Evolutionary conservation across 2,888 invertebrate species (phyloP).

Genomic region (Ctena decussata): DNA sequence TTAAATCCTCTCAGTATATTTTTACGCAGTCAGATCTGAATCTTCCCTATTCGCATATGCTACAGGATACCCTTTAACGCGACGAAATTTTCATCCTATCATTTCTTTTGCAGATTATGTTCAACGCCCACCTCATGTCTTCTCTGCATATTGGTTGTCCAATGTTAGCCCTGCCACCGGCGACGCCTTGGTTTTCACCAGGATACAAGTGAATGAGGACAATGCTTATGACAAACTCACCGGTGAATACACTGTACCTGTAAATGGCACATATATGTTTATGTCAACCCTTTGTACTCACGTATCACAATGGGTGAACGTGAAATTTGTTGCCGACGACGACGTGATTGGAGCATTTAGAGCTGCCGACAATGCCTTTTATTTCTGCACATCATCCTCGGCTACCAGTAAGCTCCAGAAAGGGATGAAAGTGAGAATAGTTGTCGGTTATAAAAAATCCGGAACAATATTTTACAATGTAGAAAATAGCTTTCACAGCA

Average conservation of each 20-base stretch:
- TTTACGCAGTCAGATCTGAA: too few species aligned
- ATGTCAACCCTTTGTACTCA: neutral
- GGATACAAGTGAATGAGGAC: neutral
- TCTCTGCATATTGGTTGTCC: neutral
- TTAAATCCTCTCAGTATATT: too few species aligned
- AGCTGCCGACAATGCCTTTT: neutral
- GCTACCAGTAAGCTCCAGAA: neutral
- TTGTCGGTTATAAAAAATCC: neutral
- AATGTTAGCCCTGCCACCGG: neutral
- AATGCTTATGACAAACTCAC: neutral
- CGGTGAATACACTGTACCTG: neutral
- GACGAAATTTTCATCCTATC: too few species aligned
- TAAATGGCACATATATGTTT: neutral
- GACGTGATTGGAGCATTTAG: neutral
- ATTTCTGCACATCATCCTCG: neutral
- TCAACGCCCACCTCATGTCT: neutral
- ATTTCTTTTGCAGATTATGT: neutral
- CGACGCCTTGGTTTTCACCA: neutral
- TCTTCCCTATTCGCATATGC: too few species aligned
- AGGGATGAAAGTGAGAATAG: neutral
- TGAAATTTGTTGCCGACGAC: neutral
- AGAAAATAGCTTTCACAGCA: neutral
- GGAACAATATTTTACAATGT: neutral
- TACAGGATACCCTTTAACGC: too few species aligned
- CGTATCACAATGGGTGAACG: neutral